Percentiles rank a stretch among this genome's conserved stretches.
Evolutionary conservation across 2,797 vertebrate species (phyloP).

Genomic region (Arrhamphus sclerolepis): DNA sequence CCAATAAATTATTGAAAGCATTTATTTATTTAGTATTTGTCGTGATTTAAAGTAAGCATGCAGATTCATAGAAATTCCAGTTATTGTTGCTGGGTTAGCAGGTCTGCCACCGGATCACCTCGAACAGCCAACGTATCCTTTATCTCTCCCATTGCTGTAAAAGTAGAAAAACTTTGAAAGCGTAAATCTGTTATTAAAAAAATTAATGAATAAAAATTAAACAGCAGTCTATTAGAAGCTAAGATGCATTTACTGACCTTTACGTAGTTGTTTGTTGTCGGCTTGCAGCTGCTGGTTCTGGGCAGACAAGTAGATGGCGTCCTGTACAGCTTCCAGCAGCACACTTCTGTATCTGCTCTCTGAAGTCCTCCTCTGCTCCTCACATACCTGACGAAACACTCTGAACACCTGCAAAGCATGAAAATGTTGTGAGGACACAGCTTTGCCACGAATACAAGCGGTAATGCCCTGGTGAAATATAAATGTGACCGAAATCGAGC

Average conservation of each 20-base stretch:
- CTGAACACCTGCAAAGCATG: constrained; percentile 80
- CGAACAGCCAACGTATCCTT: constrained; percentile 63
- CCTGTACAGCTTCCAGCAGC: constrained; percentile 82
- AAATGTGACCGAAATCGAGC: not conserved
- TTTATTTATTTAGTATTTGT: constrained; percentile 5
- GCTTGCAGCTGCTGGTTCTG: constrained; percentile 82
- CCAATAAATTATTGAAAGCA: constrained; percentile 42
- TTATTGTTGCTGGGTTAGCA: constrained; percentile 18
- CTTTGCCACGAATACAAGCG: not conserved
- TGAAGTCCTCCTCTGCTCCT: constrained; percentile 78
- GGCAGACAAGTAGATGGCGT: constrained; percentile 75
- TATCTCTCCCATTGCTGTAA: constrained; percentile 72
- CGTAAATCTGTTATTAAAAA: not conserved
- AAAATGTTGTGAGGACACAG: not conserved
- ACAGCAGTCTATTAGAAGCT: constrained; percentile 8
- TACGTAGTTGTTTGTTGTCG: constrained; percentile 74
- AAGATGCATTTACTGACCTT: constrained; percentile 38
- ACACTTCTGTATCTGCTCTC: constrained; percentile 77
- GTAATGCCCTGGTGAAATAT: not conserved
- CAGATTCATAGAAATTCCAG: not conserved
- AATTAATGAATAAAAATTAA: no score
- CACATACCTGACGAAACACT: constrained; percentile 80
- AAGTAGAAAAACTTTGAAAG: constrained; percentile 8
- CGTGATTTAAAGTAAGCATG: not conserved
- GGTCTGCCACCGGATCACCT: constrained; percentile 36